These are phyloP conservation scores for Dysmachus trigonus DNA, from an alignment of 2,888 invertebrate species.

Conservation along the genomic window DNA sequence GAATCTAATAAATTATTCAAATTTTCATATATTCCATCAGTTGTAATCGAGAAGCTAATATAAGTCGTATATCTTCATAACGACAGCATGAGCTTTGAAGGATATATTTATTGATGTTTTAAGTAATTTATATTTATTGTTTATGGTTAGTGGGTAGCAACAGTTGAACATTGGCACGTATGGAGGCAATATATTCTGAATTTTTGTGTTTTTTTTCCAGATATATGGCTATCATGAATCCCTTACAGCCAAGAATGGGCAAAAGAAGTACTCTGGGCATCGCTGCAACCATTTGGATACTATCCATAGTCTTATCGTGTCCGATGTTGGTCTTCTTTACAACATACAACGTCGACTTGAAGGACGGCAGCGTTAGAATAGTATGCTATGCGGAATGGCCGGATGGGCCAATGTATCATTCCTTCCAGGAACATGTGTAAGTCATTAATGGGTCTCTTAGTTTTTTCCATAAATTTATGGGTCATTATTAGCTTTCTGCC, in stretches of 20 bases:
- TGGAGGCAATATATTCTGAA: neutral
- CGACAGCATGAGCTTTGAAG: neutral
- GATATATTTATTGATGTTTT: slow-evolving; percentile 8
- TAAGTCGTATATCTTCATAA: neutral
- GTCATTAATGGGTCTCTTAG: slow-evolving; percentile 58
- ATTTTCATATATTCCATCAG: neutral
- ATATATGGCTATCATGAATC: slow-evolving; percentile 95
- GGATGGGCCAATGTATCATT: slow-evolving; percentile 77
- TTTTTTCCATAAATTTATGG: neutral
- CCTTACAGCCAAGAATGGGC: slow-evolving; percentile 87
- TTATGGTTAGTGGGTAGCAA: neutral
- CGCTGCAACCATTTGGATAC: slow-evolving; percentile 84
- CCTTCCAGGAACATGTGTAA: slow-evolving; percentile 80
- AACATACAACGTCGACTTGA: slow-evolving; percentile 70
- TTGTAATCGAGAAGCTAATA: neutral
- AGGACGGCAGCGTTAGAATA: slow-evolving; percentile 70
- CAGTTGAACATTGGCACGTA: neutral
- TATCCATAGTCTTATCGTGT: slow-evolving; percentile 80
- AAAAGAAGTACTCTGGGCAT: slow-evolving; percentile 83
- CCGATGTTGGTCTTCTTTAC: slow-evolving; percentile 88
- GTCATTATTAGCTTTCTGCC: neutral
- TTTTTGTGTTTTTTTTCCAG: slow-evolving; percentile 66
- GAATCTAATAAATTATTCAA: neutral
- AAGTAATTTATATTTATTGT: slow-evolving; percentile 6
- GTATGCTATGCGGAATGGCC: slow-evolving; percentile 90